Conservation (phyloP, 2,888 invertebrate species). For the Perdita meconis region DNA sequence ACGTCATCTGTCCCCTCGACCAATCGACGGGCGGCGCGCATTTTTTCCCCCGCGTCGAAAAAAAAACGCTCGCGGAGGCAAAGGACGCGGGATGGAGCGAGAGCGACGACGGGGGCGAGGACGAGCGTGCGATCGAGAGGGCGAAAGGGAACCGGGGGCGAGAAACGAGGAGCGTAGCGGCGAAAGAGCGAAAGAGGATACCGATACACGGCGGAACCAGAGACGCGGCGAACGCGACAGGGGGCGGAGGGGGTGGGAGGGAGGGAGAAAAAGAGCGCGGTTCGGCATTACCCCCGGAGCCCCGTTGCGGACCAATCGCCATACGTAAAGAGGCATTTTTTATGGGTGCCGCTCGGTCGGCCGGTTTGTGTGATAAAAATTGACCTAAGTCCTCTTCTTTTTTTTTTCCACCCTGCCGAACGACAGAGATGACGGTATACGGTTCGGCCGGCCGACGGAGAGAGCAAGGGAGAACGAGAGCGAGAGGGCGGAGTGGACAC, state of each 20-base stretch:
- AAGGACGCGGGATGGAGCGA: constrained; percentile 50
- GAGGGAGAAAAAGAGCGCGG: constrained; percentile 65
- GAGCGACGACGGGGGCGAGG: constrained; percentile 34
- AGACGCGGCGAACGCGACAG: constrained; percentile 9
- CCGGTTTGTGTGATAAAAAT: constrained; percentile 84
- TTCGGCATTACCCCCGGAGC: constrained; percentile 83
- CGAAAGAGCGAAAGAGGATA: constrained; percentile 58
- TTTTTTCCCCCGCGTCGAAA: constrained; percentile 83
- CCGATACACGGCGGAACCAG: constrained; percentile 46
- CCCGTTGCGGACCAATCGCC: constrained; percentile 83
- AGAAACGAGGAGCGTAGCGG: constrained; percentile 46
- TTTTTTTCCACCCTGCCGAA: constrained; percentile 70
- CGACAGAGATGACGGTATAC: constrained; percentile 39
- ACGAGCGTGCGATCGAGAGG: constrained; percentile 30
- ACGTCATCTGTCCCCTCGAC: constrained; percentile 85
- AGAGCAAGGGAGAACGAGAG: no score
- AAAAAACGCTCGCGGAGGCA: constrained; percentile 72
- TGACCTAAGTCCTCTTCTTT: constrained; percentile 82
- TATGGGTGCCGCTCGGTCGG: constrained; percentile 83
- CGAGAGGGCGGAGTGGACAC: constrained; percentile 28
- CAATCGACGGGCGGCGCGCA: constrained; percentile 84
- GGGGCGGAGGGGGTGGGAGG: constrained; percentile 20
- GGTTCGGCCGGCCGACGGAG: background rate
- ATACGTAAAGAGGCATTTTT: constrained; percentile 85
- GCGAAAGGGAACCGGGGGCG: constrained; percentile 30